These are phyloP conservation scores for Drosophila dives DNA, from an alignment of 2,888 invertebrate genomes.

Conservation along the genomic window DNA sequence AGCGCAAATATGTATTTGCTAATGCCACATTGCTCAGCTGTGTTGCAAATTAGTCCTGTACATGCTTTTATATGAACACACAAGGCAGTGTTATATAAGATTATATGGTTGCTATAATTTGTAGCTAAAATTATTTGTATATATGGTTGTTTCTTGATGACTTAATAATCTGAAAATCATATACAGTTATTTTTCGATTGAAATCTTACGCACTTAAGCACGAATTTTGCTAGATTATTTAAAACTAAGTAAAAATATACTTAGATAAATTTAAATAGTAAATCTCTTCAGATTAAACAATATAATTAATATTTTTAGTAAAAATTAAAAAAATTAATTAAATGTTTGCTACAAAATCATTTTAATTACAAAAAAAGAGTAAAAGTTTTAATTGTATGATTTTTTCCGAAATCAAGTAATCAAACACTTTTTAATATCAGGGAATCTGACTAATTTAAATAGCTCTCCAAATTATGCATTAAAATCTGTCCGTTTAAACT, in stretches of 20 bases:
- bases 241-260: background rate
- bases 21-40: slow-evolving; percentile 27
- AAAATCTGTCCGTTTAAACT: background rate
- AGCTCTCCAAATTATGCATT: background rate
- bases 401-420: too few relatives aligned
- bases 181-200: background rate
- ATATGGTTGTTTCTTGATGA: background rate
- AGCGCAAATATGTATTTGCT: slow-evolving; percentile 44
- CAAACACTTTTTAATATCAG: background rate
- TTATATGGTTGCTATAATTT: background rate
- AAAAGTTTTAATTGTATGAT: too few relatives aligned
- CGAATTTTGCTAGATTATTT: background rate
- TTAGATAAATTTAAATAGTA: background rate
- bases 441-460: background rate
- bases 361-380: too few relatives aligned
- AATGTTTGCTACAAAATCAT: background rate
- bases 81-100: background rate
- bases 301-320: background rate
- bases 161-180: background rate
- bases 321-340: too few relatives aligned
- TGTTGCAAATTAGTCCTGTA: slow-evolving; percentile 42
- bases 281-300: background rate
- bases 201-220: background rate
- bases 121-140: background rate
- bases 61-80: slow-evolving; percentile 16